These are phyloP conservation scores for Nixonia krombeini DNA, from an alignment of 1,140 invertebrate genomes.

Conservation along the genomic window DNA sequence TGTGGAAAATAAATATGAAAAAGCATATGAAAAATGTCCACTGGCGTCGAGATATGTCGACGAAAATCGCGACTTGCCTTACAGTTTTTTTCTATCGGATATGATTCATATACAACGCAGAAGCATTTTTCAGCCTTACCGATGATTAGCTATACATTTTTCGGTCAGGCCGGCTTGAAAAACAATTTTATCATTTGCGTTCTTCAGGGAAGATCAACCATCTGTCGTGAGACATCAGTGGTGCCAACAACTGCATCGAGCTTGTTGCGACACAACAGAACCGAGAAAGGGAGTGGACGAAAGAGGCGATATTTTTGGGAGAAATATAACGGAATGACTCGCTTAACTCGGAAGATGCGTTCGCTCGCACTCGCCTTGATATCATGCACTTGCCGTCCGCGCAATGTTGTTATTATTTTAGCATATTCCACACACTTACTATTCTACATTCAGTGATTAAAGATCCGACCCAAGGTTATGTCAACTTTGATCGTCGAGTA, in stretches of 20 bases:
- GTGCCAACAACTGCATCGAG: conserved; percentile 17
- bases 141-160: background rate
- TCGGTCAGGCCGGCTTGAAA: conserved; percentile 7
- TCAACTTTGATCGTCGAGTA: too few relatives aligned
- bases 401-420: background rate
- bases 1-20: background rate
- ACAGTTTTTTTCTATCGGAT: background rate
- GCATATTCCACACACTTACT: too few relatives aligned
- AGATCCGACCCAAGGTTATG: background rate
- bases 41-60: too few relatives aligned
- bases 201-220: conserved; percentile 13
- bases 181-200: conserved; percentile 14
- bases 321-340: too few relatives aligned
- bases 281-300: conserved; percentile 17
- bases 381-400: background rate
- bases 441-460: background rate
- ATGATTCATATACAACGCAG: background rate
- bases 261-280: conserved; percentile 17
- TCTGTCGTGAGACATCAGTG: conserved; percentile 20
- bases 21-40: conserved; percentile 1
- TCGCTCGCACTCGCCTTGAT: too few relatives aligned
- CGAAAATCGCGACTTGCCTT: background rate
- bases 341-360: too few relatives aligned
- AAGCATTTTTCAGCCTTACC: background rate
- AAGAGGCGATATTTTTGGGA: conserved; percentile 3